A percentile compares a stretch with the other conserved stretches of the same genome.
These are phyloP conservation scores for Tanypteryx hageni DNA, from an alignment of 2,888 invertebrate genomes.

Conservation along the genomic window DNA sequence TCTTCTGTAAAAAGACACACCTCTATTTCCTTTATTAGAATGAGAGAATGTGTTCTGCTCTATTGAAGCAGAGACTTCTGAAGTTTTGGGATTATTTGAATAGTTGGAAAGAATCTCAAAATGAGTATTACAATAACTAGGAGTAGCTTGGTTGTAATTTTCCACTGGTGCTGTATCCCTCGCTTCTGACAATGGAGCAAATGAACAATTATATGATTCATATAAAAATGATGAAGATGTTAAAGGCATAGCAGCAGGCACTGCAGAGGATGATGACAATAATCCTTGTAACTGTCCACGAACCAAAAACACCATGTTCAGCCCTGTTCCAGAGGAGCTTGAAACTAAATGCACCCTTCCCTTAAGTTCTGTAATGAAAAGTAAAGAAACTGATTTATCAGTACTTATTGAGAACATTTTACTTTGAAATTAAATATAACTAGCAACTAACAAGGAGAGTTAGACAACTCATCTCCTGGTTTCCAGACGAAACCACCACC, in stretches of 20 bases:
- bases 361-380: slow-evolving; percentile 79
- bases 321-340: slow-evolving; percentile 80
- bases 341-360: slow-evolving; percentile 84
- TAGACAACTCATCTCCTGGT: too few relatives aligned
- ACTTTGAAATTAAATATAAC: neutral
- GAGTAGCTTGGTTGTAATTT: neutral
- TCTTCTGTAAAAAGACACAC: slow-evolving; percentile 40
- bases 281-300: slow-evolving; percentile 75
- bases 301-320: slow-evolving; percentile 85
- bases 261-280: neutral
- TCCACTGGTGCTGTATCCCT: neutral
- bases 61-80: neutral
- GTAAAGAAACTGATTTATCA: neutral
- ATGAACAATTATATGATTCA: slow-evolving; percentile 56
- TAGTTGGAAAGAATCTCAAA: slow-evolving; percentile 12
- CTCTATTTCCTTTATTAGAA: neutral
- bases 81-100: neutral
- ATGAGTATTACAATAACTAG: slow-evolving; percentile 34
- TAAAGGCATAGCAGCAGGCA: slow-evolving; percentile 44
- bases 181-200: neutral
- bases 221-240: slow-evolving; percentile 31
- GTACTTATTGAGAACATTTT: neutral
- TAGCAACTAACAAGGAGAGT: neutral
- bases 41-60: neutral
- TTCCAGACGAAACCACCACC: too few relatives aligned